These are phyloP conservation scores for Narcine bancroftii DNA, from an alignment of 2,113 vertebrate genomes.

Conservation along the genomic window DNA sequence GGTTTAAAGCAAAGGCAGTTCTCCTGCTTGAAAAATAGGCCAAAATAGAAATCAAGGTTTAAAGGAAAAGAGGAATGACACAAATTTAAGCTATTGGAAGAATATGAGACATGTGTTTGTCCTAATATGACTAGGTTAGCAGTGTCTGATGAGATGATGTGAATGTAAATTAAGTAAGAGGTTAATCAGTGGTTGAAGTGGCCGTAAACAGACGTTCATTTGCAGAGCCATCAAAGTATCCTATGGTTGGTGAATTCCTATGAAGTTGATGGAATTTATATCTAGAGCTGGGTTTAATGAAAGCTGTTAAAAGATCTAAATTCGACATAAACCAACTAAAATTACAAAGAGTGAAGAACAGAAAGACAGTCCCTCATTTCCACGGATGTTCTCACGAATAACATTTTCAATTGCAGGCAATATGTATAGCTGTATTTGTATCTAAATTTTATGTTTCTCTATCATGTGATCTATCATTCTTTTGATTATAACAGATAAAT, in stretches of 20 bases:
- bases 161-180: background rate
- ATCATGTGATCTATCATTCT: background rate
- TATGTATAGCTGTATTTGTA: background rate
- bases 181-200: background rate
- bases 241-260: background rate
- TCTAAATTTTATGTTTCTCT: background rate
- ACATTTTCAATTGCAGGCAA: background rate
- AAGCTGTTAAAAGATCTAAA: background rate
- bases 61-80: background rate
- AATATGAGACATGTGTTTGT: background rate
- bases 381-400: background rate
- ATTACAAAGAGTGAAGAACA: background rate
- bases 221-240: background rate
- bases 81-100: background rate
- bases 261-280: background rate
- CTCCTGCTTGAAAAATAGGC: background rate
- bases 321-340: background rate
- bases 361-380: background rate
- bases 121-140: background rate
- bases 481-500: constrained; percentile 28
- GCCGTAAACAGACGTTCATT: background rate
- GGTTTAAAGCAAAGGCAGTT: background rate
- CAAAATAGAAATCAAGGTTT: background rate
- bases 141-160: background rate
- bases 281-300: background rate